Percentiles rank a stretch among this genome's conserved stretches.
Evolutionary conservation across 1,140 invertebrate genomes (phyloP).

Genomic region (Drosophila leontia): DNA sequence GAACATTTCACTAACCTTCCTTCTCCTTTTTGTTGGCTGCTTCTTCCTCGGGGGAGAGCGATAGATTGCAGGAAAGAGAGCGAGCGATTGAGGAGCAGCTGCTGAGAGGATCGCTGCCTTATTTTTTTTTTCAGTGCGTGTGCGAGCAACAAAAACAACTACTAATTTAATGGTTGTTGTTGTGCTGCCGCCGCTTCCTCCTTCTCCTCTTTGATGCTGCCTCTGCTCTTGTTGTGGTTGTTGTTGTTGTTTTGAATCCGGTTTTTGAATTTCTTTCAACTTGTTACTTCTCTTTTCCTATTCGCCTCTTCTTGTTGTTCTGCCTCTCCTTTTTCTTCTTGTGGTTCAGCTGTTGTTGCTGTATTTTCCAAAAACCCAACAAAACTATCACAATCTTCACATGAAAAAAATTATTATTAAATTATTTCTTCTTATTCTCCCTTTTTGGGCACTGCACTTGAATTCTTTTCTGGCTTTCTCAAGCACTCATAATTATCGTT

Average conservation of each 20-base stretch:
- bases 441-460: conserved; percentile 16
- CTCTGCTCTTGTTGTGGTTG: conserved; percentile 5
- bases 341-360: conserved; percentile 17
- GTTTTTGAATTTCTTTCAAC: conserved; percentile 78
- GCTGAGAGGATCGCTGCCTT: conserved; percentile 42
- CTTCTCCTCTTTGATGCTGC: conserved; percentile 38
- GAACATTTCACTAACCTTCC: conserved; percentile 22
- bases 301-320: conserved; percentile 13
- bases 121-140: conserved; percentile 33
- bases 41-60: conserved; percentile 2
- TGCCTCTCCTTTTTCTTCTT: background rate
- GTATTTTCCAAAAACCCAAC: conserved; percentile 24
- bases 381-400: conserved; percentile 36
- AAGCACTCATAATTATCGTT: conserved; percentile 1
- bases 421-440: background rate
- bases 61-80: background rate
- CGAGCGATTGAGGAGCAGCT: conserved; percentile 29
- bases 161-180: conserved; percentile 28
- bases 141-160: conserved; percentile 35
- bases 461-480: conserved; percentile 8
- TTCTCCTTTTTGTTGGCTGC: background rate
- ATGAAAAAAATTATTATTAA: conserved; percentile 31
- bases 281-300: conserved; percentile 61
- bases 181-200: conserved; percentile 16
- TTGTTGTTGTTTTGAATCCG: conserved; percentile 70